Evolutionary conservation across 2,113 vertebrate genomes (phyloP).

Genomic region (Amblyornis subalaris): DNA sequence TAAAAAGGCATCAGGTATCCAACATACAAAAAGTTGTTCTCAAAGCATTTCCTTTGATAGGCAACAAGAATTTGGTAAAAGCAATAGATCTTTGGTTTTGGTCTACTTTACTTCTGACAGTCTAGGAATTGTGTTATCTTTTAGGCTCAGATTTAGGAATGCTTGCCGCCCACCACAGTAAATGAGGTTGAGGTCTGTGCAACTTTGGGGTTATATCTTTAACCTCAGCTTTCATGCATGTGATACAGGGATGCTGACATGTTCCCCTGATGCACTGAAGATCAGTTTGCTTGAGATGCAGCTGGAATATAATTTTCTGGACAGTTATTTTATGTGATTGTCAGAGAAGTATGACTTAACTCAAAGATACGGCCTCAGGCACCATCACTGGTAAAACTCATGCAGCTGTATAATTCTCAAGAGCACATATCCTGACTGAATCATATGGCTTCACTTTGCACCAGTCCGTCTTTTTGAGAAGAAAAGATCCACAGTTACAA

Average conservation of each 20-base stretch:
- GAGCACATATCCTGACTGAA: background rate
- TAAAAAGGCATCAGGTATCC: background rate
- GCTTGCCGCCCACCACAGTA: background rate
- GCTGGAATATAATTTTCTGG: background rate
- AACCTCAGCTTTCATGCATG: background rate
- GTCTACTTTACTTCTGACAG: background rate
- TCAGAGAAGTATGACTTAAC: background rate
- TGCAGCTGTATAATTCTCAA: background rate
- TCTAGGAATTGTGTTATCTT: background rate
- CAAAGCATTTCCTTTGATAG: background rate
- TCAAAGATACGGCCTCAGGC: background rate
- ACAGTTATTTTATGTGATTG: background rate
- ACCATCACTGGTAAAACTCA: background rate
- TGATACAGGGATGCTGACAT: background rate
- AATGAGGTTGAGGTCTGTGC: background rate
- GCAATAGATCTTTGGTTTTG: background rate
- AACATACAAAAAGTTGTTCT: background rate
- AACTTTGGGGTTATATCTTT: background rate
- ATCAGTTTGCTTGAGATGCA: background rate
- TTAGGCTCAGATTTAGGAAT: background rate
- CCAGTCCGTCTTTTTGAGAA: background rate
- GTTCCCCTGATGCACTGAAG: background rate
- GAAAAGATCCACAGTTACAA: background rate
- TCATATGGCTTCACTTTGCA: background rate
- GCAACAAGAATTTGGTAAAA: background rate